These are phyloP conservation scores for Corvus moneduloides DNA, from an alignment of 2,113 vertebrate species.

Conservation along the genomic window DNA sequence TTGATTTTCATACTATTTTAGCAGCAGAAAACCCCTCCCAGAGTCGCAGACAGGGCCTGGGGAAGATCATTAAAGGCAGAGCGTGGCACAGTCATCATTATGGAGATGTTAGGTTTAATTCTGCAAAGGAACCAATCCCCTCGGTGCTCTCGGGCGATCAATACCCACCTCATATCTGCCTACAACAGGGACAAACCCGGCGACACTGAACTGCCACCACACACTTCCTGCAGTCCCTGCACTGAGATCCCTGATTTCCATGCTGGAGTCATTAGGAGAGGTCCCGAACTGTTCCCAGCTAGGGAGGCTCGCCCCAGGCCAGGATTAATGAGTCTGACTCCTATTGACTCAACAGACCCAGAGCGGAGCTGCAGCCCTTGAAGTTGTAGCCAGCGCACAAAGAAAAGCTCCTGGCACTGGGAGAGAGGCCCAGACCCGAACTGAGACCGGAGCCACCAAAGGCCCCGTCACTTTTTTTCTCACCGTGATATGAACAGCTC, in stretches of 20 bases:
- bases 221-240: background rate
- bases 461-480: background rate
- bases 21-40: background rate
- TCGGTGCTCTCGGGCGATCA: background rate
- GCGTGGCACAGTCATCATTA: background rate
- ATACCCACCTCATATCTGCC: background rate
- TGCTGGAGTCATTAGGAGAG: background rate
- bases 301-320: background rate
- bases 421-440: background rate
- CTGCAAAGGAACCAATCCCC: background rate
- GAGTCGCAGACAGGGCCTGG: background rate
- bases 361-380: background rate
- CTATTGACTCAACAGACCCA: background rate
- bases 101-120: background rate
- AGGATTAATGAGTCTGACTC: conserved; percentile 10
- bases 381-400: background rate
- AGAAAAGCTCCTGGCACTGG: background rate
- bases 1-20: background rate
- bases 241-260: background rate
- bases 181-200: background rate
- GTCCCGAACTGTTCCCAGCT: background rate
- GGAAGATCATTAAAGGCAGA: conserved; percentile 39
- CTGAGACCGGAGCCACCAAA: background rate
- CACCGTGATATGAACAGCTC: background rate
- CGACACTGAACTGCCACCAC: rapidly evolving